These are phyloP conservation scores for Drosophila acutilabella DNA, from an alignment of 2,888 invertebrate genomes.

Conservation along the genomic window DNA sequence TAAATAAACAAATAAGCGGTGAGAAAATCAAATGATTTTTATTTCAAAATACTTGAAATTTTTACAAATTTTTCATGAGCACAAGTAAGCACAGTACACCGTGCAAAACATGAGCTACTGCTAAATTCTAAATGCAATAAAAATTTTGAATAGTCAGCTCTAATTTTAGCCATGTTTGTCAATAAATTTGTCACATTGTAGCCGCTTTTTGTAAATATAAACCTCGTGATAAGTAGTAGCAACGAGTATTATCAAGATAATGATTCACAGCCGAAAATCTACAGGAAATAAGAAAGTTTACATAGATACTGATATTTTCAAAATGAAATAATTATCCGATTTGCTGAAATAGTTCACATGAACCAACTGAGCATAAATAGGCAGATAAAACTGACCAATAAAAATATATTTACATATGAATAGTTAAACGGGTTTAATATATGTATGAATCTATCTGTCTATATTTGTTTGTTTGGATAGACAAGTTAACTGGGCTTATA, in stretches of 20 bases:
- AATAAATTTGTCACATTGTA: constrained; percentile 17
- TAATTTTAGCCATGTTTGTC: constrained; percentile 36
- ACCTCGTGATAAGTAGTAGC: constrained; percentile 14
- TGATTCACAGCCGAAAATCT: constrained; percentile 11
- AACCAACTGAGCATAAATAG: no score
- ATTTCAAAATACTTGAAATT: neutral
- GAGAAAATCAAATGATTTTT: neutral
- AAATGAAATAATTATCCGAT: neutral
- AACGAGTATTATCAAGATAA: neutral
- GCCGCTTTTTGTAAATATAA: neutral
- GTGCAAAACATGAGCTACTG: neutral
- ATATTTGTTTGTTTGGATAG: constrained; percentile 2
- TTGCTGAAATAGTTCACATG: no score
- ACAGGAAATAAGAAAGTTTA: neutral
- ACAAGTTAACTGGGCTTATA: constrained; percentile 36
- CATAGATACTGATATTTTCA: neutral
- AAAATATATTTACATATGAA: neutral
- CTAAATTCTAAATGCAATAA: neutral
- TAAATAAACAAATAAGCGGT: constrained; percentile 30
- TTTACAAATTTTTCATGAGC: no score
- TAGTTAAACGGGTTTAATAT: neutral
- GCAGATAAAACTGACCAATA: neutral
- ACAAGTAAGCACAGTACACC: no score
- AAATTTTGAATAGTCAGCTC: constrained; percentile 25
- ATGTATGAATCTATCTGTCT: neutral